These are phyloP conservation scores for Drosophila trapezifrons DNA, from an alignment of 1,140 invertebrate genomes.

Conservation along the genomic window DNA sequence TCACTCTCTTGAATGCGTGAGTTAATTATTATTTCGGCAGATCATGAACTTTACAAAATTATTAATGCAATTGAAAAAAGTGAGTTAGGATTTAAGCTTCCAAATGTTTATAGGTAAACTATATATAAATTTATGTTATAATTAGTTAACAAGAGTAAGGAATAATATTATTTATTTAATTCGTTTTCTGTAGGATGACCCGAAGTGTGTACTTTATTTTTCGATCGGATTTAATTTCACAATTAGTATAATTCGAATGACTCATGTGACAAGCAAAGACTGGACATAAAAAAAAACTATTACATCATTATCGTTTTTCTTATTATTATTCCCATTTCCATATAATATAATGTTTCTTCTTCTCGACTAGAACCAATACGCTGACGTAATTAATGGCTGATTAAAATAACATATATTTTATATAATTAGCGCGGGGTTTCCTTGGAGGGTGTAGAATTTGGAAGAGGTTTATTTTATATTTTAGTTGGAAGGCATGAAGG, in stretches of 20 bases:
- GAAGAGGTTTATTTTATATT: not conserved
- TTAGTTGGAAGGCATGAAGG: not conserved
- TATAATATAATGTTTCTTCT: not conserved
- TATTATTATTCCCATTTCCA: not conserved
- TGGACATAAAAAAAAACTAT: not conserved
- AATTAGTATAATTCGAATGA: not conserved
- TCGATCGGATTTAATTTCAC: not conserved
- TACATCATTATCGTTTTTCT: not conserved
- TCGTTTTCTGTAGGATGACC: too few relatives aligned
- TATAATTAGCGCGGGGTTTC: too few relatives aligned
- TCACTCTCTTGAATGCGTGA: constrained; percentile 6
- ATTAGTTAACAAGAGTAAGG: not conserved
- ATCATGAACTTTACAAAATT: not conserved
- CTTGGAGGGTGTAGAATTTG: too few relatives aligned
- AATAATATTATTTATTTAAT: too few relatives aligned
- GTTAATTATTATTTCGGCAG: not conserved
- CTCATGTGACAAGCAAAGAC: not conserved
- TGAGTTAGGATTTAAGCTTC: not conserved
- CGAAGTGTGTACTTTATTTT: too few relatives aligned
- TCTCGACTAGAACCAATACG: not conserved
- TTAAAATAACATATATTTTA: too few relatives aligned
- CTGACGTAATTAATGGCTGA: not conserved
- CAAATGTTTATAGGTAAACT: not conserved
- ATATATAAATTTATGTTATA: too few relatives aligned
- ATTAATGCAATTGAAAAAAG: not conserved